phyloP scores from a whole-genome alignment of 2,888 invertebrate species.

The Pristionchus entomophagus region DNA sequence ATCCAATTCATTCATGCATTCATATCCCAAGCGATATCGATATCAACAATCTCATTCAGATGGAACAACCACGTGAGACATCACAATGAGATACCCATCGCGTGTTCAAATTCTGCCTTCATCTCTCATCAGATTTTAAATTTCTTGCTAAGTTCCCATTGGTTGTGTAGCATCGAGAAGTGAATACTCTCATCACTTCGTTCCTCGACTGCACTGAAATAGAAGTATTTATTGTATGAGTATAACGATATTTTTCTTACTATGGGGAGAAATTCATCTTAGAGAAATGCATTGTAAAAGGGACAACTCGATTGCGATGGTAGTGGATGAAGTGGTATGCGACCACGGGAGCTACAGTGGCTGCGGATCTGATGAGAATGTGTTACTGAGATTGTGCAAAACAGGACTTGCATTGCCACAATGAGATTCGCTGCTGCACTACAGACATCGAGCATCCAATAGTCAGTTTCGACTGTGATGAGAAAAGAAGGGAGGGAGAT shows the following conservation, averaged over 20 bases:
- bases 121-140: too few species aligned
- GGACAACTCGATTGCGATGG: not conserved
- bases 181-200: not conserved
- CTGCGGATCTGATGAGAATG: not conserved
- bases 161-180: not conserved
- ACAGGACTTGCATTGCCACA: not conserved
- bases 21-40: too few species aligned
- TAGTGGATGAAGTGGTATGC: conserved; percentile 6
- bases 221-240: not conserved
- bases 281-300: not conserved
- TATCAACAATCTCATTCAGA: not conserved
- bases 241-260: not conserved
- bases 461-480: not conserved
- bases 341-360: not conserved
- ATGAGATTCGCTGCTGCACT: not conserved
- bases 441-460: conserved; percentile 8
- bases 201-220: not conserved
- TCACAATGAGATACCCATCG: not conserved
- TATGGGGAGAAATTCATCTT: not conserved
- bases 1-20: too few species aligned
- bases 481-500: not conserved
- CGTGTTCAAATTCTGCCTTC: too few species aligned
- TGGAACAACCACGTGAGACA: not conserved
- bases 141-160: too few species aligned
- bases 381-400: not conserved